Conservation (phyloP, 2,888 invertebrate species). For the Scaptodrosophila latifasciaeformis region DNA sequence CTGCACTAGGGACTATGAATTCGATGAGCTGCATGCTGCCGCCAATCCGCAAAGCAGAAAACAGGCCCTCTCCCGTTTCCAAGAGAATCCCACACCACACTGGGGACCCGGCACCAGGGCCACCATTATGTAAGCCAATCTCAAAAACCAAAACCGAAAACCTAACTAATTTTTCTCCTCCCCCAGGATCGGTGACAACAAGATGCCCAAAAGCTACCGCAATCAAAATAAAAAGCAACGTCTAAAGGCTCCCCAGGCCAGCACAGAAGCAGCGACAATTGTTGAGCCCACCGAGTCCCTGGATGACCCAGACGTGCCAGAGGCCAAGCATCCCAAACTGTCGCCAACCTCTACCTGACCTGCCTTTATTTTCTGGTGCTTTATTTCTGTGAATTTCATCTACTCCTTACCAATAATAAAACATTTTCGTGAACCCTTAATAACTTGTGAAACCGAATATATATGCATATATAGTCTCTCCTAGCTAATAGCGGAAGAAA, state of each 20-base stretch:
- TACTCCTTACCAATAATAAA: slow-evolving; percentile 17
- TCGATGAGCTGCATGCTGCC: slow-evolving; percentile 76
- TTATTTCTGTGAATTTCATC: slow-evolving; percentile 36
- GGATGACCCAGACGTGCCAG: slow-evolving; percentile 16
- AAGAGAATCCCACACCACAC: slow-evolving; percentile 87
- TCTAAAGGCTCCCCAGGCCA: slow-evolving; percentile 30
- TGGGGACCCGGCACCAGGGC: slow-evolving; percentile 95
- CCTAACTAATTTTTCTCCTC: slow-evolving; percentile 25
- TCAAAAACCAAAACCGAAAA: background rate
- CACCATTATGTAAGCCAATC: slow-evolving; percentile 81
- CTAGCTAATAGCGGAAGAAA: slow-evolving; percentile 82
- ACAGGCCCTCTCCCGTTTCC: slow-evolving; percentile 85
- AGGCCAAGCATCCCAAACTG: slow-evolving; percentile 56
- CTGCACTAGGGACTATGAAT: slow-evolving; percentile 75
- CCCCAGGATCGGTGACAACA: slow-evolving; percentile 79
- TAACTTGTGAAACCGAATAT: too few species aligned
- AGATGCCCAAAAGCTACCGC: slow-evolving; percentile 78
- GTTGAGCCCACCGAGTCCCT: background rate
- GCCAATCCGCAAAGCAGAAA: slow-evolving; percentile 89
- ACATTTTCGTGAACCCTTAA: too few species aligned
- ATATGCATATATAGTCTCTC: too few species aligned
- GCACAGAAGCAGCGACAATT: slow-evolving; percentile 18
- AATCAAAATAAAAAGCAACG: slow-evolving; percentile 82
- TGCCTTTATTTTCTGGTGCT: slow-evolving; percentile 15
- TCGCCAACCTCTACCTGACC: slow-evolving; percentile 39